phyloP scores from a whole-genome alignment of 2,113 vertebrate genomes.

The Maccullochella peelii region DNA sequence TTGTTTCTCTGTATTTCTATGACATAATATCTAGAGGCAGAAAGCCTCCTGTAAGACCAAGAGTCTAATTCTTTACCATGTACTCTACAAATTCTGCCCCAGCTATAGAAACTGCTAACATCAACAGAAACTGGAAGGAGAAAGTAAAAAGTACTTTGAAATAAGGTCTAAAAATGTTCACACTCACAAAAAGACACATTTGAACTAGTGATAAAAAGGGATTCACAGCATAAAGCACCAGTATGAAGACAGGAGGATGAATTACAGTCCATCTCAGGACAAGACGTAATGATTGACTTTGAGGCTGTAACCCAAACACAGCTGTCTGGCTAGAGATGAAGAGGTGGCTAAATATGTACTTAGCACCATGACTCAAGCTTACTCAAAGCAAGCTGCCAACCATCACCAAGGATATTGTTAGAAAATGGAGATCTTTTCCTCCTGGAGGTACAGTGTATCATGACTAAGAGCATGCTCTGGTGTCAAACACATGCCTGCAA shows the following conservation, averaged over 20 bases:
- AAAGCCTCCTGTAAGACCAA: background rate
- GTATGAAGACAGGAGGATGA: conserved; percentile 11
- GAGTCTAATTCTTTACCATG: background rate
- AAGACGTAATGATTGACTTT: conserved; percentile 3
- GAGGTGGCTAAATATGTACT: conserved; percentile 18
- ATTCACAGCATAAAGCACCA: conserved; percentile 15
- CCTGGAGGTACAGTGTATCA: conserved; percentile 62
- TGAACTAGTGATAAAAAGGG: background rate
- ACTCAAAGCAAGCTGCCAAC: background rate
- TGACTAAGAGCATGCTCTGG: conserved; percentile 57
- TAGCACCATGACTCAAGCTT: conserved; percentile 16
- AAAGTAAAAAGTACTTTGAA: conserved; percentile 1
- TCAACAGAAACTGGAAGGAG: conserved; percentile 1
- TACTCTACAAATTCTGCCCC: background rate
- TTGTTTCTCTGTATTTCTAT: background rate
- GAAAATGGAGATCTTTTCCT: conserved; percentile 55
- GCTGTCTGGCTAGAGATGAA: conserved; percentile 41
- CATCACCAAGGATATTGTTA: background rate
- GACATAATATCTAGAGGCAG: background rate
- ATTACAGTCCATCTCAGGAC: background rate
- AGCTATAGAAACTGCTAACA: background rate
- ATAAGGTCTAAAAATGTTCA: background rate
- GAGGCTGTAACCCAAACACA: conserved; percentile 59
- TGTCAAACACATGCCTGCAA: conserved; percentile 55
- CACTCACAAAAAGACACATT: conserved; percentile 1